A percentile compares a stretch with the other conserved stretches of the same genome.
These are phyloP conservation scores for Melipona quadrifasciata DNA, from an alignment of 1,140 invertebrate species.

Conservation along the genomic window DNA sequence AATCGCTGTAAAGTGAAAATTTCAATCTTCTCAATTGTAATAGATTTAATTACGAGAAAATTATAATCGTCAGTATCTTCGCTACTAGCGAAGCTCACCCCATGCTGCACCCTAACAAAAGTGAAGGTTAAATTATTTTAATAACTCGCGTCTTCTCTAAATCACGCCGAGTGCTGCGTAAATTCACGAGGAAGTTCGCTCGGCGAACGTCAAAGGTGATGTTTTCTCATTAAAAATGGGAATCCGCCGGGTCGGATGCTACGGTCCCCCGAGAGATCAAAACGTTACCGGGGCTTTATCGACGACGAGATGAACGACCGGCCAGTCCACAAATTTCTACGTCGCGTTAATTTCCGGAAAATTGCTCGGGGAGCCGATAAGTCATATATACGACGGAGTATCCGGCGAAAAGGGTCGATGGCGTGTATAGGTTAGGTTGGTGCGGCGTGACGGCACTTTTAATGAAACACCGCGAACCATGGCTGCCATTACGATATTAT, in stretches of 20 bases:
- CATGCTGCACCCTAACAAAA: no score
- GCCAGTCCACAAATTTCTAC: not conserved
- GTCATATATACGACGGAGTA: not conserved
- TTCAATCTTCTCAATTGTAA: no score
- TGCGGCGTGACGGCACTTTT: slow-evolving; percentile 2
- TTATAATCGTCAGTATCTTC: no score
- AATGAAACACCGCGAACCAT: not conserved
- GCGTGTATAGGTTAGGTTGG: not conserved
- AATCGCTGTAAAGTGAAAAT: no score
- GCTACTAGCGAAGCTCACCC: no score
- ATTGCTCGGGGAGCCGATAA: not conserved
- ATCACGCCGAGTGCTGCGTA: not conserved
- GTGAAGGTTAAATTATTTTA: no score
- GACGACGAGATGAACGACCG: not conserved
- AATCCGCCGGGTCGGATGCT: not conserved
- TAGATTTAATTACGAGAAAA: no score
- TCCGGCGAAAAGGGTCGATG: not conserved
- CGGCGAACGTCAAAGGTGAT: not conserved
- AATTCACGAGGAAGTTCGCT: not conserved
- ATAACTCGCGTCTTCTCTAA: not conserved
- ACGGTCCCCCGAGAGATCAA: not conserved
- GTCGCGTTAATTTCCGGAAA: slow-evolving; percentile 13
- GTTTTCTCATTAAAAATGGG: not conserved
- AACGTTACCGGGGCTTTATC: slow-evolving; percentile 17
- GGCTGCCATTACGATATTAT: not conserved